Conservation (phyloP, 1,140 invertebrate species). For the Trachymyrmex septentrionalis region DNA sequence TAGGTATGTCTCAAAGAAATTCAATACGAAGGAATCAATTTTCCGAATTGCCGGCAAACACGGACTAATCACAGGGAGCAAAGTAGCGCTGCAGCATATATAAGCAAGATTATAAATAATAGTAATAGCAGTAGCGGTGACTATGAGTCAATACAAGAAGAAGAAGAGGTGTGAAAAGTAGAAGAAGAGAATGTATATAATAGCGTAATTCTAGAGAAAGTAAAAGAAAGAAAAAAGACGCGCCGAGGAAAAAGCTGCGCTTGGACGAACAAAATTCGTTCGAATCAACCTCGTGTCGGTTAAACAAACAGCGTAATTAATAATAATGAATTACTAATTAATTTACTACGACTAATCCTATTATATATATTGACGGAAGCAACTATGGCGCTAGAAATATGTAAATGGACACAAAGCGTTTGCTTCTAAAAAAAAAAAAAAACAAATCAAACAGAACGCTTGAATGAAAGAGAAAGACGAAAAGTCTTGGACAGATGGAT, state of each 20-base stretch:
- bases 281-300: neutral
- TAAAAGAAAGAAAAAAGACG: conserved; percentile 5
- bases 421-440: neutral
- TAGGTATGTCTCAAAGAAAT: neutral
- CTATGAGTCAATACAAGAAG: neutral
- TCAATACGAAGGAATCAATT: conserved; percentile 34
- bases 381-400: neutral
- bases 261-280: conserved; percentile 47
- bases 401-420: conserved; percentile 9
- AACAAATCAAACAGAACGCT: neutral
- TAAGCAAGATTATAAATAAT: conserved; percentile 47
- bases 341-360: neutral
- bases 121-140: conserved; percentile 33
- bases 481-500: neutral
- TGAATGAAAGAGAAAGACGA: neutral
- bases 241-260: conserved; percentile 28
- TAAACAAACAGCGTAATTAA: conserved; percentile 9
- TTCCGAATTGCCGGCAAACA: conserved; percentile 14
- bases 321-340: conserved; percentile 14
- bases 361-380: neutral
- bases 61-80: conserved; percentile 12
- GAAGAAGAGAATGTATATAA: conserved; percentile 6
- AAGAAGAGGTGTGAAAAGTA: conserved; percentile 15
- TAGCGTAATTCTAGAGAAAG: conserved; percentile 18
- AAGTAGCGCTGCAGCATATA: conserved; percentile 20